Percentiles rank a stretch among this genome's conserved stretches.
Conservation (phyloP, 2,113 vertebrate species). For the Nibea coibor region DNA sequence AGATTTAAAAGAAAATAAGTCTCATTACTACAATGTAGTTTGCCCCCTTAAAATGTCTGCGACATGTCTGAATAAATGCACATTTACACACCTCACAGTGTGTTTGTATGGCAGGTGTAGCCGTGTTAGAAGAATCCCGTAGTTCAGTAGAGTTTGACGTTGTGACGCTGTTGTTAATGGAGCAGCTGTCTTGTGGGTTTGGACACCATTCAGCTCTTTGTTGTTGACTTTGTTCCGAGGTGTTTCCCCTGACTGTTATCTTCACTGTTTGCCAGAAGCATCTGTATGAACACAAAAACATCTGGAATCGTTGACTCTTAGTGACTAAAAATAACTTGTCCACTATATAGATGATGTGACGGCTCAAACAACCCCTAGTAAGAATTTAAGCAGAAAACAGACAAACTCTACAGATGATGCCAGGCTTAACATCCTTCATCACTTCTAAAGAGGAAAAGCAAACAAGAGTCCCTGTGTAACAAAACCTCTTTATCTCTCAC, state of each 20-base stretch:
- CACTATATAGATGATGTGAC: background rate
- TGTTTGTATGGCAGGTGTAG: background rate
- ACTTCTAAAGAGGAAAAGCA: conserved; percentile 45
- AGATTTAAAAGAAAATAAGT: too few species aligned
- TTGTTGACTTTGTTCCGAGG: conserved; percentile 41
- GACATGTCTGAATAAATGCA: conserved; percentile 6
- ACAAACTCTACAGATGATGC: too few species aligned
- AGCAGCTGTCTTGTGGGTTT: conserved; percentile 33
- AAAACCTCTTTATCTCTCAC: conserved; percentile 36
- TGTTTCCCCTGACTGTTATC: conserved; percentile 16
- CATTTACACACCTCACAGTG: background rate
- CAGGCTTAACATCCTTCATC: conserved; percentile 46
- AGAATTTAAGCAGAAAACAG: background rate
- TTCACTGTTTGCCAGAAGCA: background rate
- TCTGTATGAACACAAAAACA: background rate
- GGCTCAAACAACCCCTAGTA: background rate
- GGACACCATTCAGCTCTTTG: conserved; percentile 21
- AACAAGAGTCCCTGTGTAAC: conserved; percentile 34
- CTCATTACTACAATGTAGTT: too few species aligned
- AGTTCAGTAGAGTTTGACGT: conserved; percentile 1
- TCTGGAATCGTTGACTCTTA: background rate
- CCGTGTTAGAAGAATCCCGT: background rate
- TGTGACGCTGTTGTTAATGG: conserved; percentile 18
- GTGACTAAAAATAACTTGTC: background rate
- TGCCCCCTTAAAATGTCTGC: background rate